Base-by-base conservation (phyloP, 1,140 invertebrate species). In the Scylla paramamosain region DNA sequence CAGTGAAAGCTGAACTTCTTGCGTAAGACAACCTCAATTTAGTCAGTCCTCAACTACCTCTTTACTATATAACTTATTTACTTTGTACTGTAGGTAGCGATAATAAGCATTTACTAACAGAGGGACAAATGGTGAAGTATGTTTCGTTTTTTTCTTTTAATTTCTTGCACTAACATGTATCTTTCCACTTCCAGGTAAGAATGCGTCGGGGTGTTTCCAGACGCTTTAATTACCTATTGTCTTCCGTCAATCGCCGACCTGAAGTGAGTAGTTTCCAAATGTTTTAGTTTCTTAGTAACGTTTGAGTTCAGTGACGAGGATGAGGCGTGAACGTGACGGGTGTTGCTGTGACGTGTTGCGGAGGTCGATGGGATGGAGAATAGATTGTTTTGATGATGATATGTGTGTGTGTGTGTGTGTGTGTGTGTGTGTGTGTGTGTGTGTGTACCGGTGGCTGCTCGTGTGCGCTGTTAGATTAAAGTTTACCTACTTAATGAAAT, bases 381-480 rank as follows among this genome's bases (percentile, higher is more conserved):
- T 6, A 6, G 39, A 39, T 2, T 77, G 25, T 77, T 25, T 25
- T 77, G 25, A n/a, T 77, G 67, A n/a, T 77, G 67, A 20, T 77
- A 20, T 77, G 67, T 77, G 67, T 77, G 67, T 77, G 67, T 77
- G 67, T 77, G 67, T 77, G 67, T 77, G 67, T 77, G 67, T 77
- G 67, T 77, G 67, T 77, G 67, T 77, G 67, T 77, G 67, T 77
- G 67, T n/a, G 67, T 77, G 67, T n/a, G 67, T 77, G 67, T 77
- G 67, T 77, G 67, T 77, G 67, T n/a, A n/a, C 20, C 12, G 6
- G 67, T 77, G 67, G 67, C 20, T n/a, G 6, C 25, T 20, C 67
- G 67, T 77, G 67, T 77, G 67, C 67, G n/a, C 67, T 77, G 67
- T n/a, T 77, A 77, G 67, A 77, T 77, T 77, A 77, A 77, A 77